Evolutionary conservation across 2,888 invertebrate species (phyloP).

Genomic region (Drosophila subquinaria): DNA sequence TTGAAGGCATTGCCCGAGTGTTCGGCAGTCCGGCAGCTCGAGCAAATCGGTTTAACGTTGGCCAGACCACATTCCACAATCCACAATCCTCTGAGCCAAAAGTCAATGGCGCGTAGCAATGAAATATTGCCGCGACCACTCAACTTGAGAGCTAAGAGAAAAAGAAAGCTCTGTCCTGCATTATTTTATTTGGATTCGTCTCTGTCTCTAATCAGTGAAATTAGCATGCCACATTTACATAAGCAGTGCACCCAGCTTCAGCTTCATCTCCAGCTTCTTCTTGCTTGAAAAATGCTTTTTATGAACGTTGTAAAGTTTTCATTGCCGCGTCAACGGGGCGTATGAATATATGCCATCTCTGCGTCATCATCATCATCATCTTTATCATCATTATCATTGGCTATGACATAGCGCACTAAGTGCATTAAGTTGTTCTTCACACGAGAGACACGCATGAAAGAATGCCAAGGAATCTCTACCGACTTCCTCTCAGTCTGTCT

Average conservation of each 20-base stretch:
- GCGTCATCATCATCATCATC: constrained; percentile 27
- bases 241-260: constrained; percentile 27
- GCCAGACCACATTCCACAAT: constrained; percentile 46
- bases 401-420: constrained; percentile 77
- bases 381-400: constrained; percentile 34
- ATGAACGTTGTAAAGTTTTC: constrained; percentile 46
- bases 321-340: constrained; percentile 53
- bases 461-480: constrained; percentile 47
- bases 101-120: constrained; percentile 79
- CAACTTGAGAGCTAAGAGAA: constrained; percentile 32
- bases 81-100: constrained; percentile 48
- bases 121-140: constrained; percentile 68
- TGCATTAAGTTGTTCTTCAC: constrained; percentile 85
- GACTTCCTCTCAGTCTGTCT: constrained; percentile 11
- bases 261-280: not conserved
- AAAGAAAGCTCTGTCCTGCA: constrained; percentile 13
- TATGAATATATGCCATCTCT: constrained; percentile 56
- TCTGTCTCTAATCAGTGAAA: constrained; percentile 69
- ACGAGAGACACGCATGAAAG: constrained; percentile 58
- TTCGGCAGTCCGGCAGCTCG: not conserved
- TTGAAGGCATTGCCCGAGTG: constrained; percentile 45
- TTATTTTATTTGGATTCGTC: constrained; percentile 13
- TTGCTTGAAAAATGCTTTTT: constrained; percentile 46
- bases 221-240: constrained; percentile 75
- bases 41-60: constrained; percentile 75